Conservation (phyloP, 2,888 invertebrate genomes). For the Drosophila kokeensis region DNA sequence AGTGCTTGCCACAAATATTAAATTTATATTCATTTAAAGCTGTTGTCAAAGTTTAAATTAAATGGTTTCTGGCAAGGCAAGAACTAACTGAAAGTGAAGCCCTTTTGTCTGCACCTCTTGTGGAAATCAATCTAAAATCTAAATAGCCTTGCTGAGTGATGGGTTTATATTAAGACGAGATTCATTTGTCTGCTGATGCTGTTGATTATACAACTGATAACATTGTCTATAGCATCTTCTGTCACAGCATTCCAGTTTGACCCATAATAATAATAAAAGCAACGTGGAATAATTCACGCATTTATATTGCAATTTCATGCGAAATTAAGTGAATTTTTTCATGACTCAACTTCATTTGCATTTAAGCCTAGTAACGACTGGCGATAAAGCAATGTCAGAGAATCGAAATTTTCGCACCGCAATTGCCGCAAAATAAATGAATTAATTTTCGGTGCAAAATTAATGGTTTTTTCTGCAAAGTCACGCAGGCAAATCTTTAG, state of each 20-base stretch:
- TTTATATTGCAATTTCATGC: conserved; percentile 14
- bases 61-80: background rate
- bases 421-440: conserved; percentile 66
- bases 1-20: background rate
- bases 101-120: background rate
- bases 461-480: conserved; percentile 56
- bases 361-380: conserved; percentile 21
- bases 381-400: conserved; percentile 44
- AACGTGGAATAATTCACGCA: conserved; percentile 1
- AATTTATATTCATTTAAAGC: background rate
- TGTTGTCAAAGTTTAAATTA: background rate
- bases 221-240: background rate
- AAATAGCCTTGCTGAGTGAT: background rate
- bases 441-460: conserved; percentile 66
- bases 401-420: conserved; percentile 36
- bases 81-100: background rate
- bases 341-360: conserved; percentile 36
- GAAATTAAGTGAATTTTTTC: conserved; percentile 18
- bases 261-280: background rate
- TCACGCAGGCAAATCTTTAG: conserved; percentile 49
- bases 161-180: background rate
- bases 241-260: background rate
- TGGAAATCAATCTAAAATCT: background rate
- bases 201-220: background rate
- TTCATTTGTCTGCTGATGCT: background rate